Base-by-base conservation (phyloP, 1,140 invertebrate genomes). In the Cecropterus lyciades region DNA sequence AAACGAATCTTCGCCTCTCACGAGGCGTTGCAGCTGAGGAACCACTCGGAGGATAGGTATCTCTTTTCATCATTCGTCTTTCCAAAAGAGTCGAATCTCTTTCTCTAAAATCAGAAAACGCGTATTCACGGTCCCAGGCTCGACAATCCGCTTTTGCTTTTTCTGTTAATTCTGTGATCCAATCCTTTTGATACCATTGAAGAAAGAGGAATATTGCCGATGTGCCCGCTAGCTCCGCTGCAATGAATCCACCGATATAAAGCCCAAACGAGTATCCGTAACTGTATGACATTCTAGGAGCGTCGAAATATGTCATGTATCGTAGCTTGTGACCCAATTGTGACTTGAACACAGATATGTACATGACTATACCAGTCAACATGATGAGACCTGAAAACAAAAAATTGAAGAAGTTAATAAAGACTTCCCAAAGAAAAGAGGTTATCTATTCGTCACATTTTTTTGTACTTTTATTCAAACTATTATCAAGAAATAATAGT, bases 331-430 rank as follows among this genome's bases (percentile, higher is more conserved):
- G 95, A 3, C 96, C 97, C 11, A 98, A 95, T 94, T 98, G 97
- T 0, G 97, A 95, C 91, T 98, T 98, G 79, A 98, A 96, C 55
- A 97, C 95, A 9, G 97, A 97, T 93, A 98, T 97, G 94, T 98
- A 98, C 93, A 98, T 97, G 70, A 98, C 96, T 80, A 98, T 94
- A 15, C 97, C 97, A 59, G 97, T 96, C 57, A 98, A 94, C 95
- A 98, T 97, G 56, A 97, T 93, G 37, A 98, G 92, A 81, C 97
- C 97, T 98, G 90, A 14, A 93, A 93, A 75, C 62, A 81, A 70
- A 72, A 75, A 59, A 65, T 57, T 48, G 1, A 40, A 40, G 5
- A n/a, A 33, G 9, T 33, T 24, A 24, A 24, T 24, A n/a, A n/a
- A n/a, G 20, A 24, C 20, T 24, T 5, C n/a, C n/a, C n/a, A n/a